phyloP scores from a whole-genome alignment of 2,888 invertebrate genomes.

The Itoplectis maculator region DNA sequence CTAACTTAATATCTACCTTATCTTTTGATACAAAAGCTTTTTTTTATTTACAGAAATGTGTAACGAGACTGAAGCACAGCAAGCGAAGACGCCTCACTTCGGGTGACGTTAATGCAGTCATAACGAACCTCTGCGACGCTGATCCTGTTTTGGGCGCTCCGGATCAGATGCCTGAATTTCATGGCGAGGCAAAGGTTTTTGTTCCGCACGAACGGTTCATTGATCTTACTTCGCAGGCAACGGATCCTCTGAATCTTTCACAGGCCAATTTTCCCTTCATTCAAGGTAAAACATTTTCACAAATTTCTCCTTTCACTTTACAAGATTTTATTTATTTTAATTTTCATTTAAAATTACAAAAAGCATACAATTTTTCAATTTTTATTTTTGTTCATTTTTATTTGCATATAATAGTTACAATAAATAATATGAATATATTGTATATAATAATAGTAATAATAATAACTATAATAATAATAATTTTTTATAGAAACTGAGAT shows the following conservation, averaged over 20 bases:
- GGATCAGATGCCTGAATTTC: constrained; percentile 80
- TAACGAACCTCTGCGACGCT: constrained; percentile 81
- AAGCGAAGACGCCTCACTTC: constrained; percentile 80
- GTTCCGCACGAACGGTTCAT: constrained; percentile 80
- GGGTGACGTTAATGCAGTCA: constrained; percentile 81
- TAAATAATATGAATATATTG: too few species aligned
- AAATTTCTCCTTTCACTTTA: neutral
- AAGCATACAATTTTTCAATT: too few species aligned
- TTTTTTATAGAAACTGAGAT: constrained; percentile 80
- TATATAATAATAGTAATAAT: too few species aligned
- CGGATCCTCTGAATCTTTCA: constrained; percentile 77
- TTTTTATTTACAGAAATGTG: constrained; percentile 79
- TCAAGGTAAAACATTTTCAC: constrained; percentile 76
- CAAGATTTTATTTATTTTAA: neutral
- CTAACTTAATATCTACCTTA: too few species aligned
- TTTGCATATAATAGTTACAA: too few species aligned
- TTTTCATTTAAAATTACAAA: too few species aligned
- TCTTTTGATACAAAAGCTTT: neutral
- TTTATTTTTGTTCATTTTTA: too few species aligned
- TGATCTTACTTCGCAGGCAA: constrained; percentile 78
- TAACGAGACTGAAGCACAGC: constrained; percentile 82
- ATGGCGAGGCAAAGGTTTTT: constrained; percentile 81
- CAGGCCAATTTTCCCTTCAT: constrained; percentile 80
- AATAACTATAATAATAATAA: constrained; percentile 14
- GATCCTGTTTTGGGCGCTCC: constrained; percentile 82